Percentiles rank a stretch among this genome's conserved stretches.
These are phyloP conservation scores for Peromyscus leucopus DNA, from an alignment of 2,113 vertebrate species.

Conservation along the genomic window DNA sequence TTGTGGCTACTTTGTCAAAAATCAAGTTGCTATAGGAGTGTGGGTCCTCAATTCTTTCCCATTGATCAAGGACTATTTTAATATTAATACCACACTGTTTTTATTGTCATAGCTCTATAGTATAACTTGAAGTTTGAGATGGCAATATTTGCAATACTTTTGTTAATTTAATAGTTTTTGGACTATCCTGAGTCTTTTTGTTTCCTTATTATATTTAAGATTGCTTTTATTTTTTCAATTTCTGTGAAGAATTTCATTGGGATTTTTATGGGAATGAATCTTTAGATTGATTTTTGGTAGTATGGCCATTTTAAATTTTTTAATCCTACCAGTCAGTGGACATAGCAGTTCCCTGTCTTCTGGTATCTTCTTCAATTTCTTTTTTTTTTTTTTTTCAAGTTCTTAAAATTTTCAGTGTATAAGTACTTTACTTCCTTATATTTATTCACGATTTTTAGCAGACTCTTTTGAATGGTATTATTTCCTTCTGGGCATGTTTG, in stretches of 20 bases:
- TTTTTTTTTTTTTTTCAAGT: neutral
- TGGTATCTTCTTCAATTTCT: neutral
- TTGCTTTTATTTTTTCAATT: neutral
- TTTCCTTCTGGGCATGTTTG: neutral
- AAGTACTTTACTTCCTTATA: neutral
- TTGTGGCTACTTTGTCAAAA: neutral
- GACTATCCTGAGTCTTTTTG: neutral
- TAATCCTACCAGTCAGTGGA: neutral
- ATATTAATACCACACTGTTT: neutral
- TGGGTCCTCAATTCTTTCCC: neutral
- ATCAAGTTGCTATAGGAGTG: neutral
- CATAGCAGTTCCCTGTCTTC: neutral
- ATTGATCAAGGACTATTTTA: neutral
- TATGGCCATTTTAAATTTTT: neutral
- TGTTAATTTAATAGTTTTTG: neutral
- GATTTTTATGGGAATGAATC: neutral
- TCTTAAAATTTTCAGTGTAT: neutral
- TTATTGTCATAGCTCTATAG: neutral
- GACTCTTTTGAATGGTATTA: neutral
- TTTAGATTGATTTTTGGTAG: neutral
- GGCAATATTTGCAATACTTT: neutral
- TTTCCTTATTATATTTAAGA: neutral
- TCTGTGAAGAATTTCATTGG: neutral
- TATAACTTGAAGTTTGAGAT: neutral
- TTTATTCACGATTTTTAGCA: neutral